These are phyloP conservation scores for Serilophus lunatus DNA, from an alignment of 2,113 vertebrate genomes.

Conservation along the genomic window DNA sequence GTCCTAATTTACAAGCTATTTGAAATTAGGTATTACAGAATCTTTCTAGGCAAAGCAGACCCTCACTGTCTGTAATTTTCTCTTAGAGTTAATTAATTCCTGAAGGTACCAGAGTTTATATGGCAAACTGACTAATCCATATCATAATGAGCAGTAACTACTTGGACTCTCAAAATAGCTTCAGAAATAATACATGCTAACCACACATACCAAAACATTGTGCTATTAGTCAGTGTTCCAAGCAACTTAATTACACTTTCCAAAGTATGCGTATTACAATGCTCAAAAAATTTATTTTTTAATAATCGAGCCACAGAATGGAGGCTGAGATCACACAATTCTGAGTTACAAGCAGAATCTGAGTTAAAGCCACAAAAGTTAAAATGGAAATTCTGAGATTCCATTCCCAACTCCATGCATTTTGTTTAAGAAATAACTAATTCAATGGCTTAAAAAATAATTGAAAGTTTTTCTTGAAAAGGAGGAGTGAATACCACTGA, in stretches of 20 bases:
- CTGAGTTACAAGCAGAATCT: background rate
- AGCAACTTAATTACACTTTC: background rate
- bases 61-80: background rate
- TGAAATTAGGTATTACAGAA: background rate
- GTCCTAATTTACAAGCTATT: background rate
- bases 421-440: background rate
- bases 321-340: background rate
- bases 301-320: background rate
- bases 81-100: background rate
- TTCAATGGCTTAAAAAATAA: background rate
- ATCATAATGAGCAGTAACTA: background rate
- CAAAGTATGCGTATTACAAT: background rate
- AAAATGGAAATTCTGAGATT: background rate
- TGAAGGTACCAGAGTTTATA: background rate
- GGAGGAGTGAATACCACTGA: background rate
- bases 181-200: background rate
- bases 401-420: background rate
- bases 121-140: background rate
- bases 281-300: background rate
- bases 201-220: slow-evolving; percentile 1
- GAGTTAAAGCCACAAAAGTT: background rate
- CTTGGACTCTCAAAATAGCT: background rate
- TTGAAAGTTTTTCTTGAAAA: background rate
- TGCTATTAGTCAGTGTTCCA: slow-evolving; percentile 3
- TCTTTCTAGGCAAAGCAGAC: background rate